Conservation (phyloP, 2,113 vertebrate species). For the Atlantisia rogersi region DNA sequence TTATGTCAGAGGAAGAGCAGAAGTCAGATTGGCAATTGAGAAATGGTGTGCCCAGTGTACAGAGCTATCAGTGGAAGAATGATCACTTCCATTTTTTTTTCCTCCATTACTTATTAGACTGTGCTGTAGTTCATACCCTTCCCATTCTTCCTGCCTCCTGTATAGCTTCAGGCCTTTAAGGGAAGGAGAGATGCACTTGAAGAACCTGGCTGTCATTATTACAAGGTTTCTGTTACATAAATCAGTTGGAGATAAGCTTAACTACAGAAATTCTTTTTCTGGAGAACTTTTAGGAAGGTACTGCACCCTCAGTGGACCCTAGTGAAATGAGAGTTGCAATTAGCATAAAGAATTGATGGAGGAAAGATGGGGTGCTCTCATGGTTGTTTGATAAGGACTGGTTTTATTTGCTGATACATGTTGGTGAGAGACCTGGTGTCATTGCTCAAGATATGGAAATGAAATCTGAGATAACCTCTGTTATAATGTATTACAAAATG, state of each 20-base stretch:
- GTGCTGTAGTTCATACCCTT: neutral
- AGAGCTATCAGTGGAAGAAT: neutral
- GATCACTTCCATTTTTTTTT: neutral
- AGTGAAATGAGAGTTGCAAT: neutral
- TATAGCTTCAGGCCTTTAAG: neutral
- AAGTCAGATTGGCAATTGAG: neutral
- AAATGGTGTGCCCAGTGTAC: neutral
- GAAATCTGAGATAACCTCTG: conserved; percentile 41
- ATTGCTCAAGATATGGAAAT: neutral
- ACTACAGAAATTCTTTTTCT: neutral
- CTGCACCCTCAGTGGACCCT: neutral
- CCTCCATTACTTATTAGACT: neutral
- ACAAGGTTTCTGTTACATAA: neutral
- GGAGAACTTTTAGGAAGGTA: neutral
- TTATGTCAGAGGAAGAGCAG: neutral
- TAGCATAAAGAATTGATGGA: neutral
- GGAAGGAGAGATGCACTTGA: neutral
- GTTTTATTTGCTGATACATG: neutral
- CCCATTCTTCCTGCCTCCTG: neutral
- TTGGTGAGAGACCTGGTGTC: neutral
- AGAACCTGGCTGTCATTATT: neutral
- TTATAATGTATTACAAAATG: neutral
- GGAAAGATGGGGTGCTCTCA: neutral
- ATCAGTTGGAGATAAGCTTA: neutral
- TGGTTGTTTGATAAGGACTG: neutral